Base-by-base conservation (phyloP, 2,888 invertebrate species). In the Meloe dianella region DNA sequence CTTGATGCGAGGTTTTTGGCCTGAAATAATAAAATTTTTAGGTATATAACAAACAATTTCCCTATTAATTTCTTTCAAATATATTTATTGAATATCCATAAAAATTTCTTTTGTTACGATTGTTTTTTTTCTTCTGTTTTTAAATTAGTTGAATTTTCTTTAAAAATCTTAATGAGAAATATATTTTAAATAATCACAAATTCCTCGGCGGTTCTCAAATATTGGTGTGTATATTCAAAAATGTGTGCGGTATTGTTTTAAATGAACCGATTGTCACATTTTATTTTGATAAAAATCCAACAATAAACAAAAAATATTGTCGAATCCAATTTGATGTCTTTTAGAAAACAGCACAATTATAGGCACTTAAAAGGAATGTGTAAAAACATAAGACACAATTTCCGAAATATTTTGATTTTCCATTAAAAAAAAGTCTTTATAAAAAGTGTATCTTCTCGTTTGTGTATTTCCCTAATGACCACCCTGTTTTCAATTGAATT, bases 1-100 rank as follows among this genome's bases (percentile, higher is more conserved):
- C 84, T 78, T 82, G 81, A 76, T 80, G 82, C 72, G 82, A 78
- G 70, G 83, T 83, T 80, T 83, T 84, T 75, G 83, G 83, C 82
- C 84, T 83, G 83, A 68, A 83, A 83, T 76, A 76, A 80, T 80
- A 82, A 79, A 79, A 54, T 24, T 51, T 79, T 81, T 71, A 76
- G 80, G 80, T 81, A 79, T n/a, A n/a, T 81, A 82, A 78, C 80
- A 81, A 79, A 81, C 80, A 74, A 81, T 80, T 76, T 75, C 78
- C 73, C 76, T 74, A 72, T 58, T 68, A 71, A 73, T 74, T 79
- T 76, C 22, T 76, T 76, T 78, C 71, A 77, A 76, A 78, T 75
- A 75, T 77, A 74, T 79, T 78, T 79, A 79, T 79, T 79, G 71
- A 77, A 77, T 77, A 75, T 76, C 75, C 72, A 78, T 77, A 80